phyloP scores from a whole-genome alignment of 2,888 invertebrate species.

The Conomelus anceps region DNA sequence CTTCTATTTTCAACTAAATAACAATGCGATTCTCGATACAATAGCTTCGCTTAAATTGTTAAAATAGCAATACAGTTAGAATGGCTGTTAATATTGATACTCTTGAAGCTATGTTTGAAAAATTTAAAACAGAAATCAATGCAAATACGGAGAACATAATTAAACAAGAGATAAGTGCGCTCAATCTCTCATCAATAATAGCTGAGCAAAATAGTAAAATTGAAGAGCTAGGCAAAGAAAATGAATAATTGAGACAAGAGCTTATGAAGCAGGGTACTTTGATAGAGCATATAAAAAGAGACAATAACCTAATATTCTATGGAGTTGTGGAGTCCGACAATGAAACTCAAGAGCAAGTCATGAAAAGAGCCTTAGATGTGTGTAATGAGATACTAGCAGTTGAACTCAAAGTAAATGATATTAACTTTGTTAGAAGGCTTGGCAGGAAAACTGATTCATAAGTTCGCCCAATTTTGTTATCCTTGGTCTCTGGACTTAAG shows the following conservation, averaged over 20 bases:
- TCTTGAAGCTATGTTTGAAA: not conserved
- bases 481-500: not conserved
- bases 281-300: not conserved
- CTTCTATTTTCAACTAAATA: not conserved
- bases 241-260: not conserved
- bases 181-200: not conserved
- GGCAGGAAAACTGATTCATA: not conserved
- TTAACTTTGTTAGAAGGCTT: not conserved
- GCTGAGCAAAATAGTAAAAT: not conserved
- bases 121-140: not conserved
- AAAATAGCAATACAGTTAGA: not conserved
- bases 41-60: not conserved
- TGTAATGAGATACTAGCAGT: not conserved
- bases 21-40: not conserved
- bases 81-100: not conserved
- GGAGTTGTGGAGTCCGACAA: not conserved
- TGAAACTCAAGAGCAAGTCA: not conserved
- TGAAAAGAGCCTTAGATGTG: not conserved
- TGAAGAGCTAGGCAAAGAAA: not conserved
- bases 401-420: not conserved
- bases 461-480: not conserved
- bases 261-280: not conserved
- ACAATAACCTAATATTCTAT: not conserved
- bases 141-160: no score
- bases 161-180: not conserved